Percentiles rank a stretch among this genome's conserved stretches.
These are phyloP conservation scores for Falco punctatus DNA, from an alignment of 2,113 vertebrate species.

Conservation along the genomic window DNA sequence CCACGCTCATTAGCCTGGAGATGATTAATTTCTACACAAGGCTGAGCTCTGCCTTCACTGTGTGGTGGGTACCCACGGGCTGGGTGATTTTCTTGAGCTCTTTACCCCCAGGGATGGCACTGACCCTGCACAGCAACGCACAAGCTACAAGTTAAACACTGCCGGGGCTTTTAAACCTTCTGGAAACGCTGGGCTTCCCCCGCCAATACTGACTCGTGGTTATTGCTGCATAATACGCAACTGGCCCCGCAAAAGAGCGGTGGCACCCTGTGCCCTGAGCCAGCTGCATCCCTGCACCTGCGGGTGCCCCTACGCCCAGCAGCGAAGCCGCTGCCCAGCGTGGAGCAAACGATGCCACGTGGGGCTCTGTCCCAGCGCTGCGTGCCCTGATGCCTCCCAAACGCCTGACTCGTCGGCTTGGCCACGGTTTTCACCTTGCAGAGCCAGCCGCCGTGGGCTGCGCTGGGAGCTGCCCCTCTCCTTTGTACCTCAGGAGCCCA, in stretches of 20 bases:
- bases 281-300: background rate
- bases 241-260: background rate
- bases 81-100: background rate
- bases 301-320: background rate
- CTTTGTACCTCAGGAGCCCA: background rate
- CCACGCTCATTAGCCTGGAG: background rate
- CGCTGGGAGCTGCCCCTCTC: background rate
- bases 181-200: background rate
- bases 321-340: background rate
- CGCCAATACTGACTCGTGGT: background rate
- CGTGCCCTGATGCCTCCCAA: background rate
- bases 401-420: fast-evolving
- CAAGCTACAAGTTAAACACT: fast-evolving
- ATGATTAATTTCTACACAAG: background rate
- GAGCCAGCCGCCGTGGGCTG: fast-evolving
- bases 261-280: background rate
- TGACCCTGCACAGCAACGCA: background rate
- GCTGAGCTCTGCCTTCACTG: background rate
- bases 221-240: slow-evolving; percentile 32
- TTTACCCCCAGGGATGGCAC: background rate
- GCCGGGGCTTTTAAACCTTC: background rate
- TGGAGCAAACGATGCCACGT: fast-evolving
- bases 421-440: fast-evolving
- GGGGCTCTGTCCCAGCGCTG: background rate
- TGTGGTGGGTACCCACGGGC: background rate